Percentiles rank a stretch among this genome's conserved stretches.
Evolutionary conservation across 2,797 vertebrate genomes (phyloP).

Genomic region (Acanthurus lineatus): DNA sequence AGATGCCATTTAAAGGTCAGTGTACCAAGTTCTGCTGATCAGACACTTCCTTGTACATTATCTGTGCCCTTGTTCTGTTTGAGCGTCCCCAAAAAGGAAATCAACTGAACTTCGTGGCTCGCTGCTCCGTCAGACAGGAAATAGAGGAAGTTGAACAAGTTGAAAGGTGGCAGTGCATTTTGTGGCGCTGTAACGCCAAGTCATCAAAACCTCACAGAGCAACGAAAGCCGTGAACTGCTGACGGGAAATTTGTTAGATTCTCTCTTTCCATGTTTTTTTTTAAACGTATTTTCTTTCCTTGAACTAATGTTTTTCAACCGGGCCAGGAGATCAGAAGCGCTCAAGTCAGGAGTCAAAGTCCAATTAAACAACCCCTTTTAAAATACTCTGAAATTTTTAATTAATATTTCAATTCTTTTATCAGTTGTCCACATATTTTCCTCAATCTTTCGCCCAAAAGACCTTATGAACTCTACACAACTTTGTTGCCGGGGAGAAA

Average conservation of each 20-base stretch:
- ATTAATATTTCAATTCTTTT: too few relatives aligned
- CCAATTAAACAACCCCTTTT: too few relatives aligned
- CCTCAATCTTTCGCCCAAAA: too few relatives aligned
- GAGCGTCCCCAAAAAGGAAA: conserved; percentile 58
- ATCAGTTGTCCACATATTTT: too few relatives aligned
- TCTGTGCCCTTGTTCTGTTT: conserved; percentile 27
- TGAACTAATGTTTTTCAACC: background rate
- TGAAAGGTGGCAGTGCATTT: conserved; percentile 48
- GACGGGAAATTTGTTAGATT: conserved; percentile 26
- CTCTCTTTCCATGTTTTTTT: conserved; percentile 5
- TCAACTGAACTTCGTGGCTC: conserved; percentile 22
- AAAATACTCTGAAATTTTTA: too few relatives aligned
- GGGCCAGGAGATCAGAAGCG: background rate
- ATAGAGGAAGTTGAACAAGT: conserved; percentile 60
- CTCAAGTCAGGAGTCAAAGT: too few relatives aligned
- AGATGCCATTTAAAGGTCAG: conserved; percentile 31
- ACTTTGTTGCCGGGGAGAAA: too few relatives aligned
- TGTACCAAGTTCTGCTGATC: conserved; percentile 61
- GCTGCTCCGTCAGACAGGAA: conserved; percentile 59
- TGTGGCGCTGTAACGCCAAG: conserved; percentile 18
- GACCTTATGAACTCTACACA: too few relatives aligned
- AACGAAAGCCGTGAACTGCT: conserved; percentile 25
- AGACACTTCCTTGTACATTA: conserved; percentile 67
- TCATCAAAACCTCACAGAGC: conserved; percentile 58
- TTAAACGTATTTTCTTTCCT: background rate